phyloP scores from a whole-genome alignment of 2,797 vertebrate species.

The Sciurus carolinensis region DNA sequence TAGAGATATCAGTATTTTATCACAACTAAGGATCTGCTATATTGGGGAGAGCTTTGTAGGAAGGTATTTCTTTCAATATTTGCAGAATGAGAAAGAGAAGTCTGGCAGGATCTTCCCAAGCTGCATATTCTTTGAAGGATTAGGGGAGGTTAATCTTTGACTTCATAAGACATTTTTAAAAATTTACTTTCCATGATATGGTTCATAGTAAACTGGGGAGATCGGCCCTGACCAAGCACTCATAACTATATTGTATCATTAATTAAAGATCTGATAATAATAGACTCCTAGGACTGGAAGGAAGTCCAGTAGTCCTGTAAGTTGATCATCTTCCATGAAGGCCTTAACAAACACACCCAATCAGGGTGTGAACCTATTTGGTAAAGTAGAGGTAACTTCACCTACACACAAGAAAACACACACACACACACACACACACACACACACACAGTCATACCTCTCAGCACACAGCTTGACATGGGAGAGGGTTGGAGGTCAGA shows the following conservation, averaged over 20 bases:
- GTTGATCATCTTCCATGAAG: background rate
- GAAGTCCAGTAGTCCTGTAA: slow-evolving; percentile 39
- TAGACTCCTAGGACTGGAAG: background rate
- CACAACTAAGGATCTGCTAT: background rate
- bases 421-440: background rate
- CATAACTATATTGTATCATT: background rate
- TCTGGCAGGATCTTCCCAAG: background rate
- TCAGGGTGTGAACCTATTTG: slow-evolving; percentile 1
- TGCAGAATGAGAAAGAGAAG: background rate
- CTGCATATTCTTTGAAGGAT: background rate
- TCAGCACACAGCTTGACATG: background rate
- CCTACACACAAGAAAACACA: background rate
- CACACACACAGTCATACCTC: too few relatives aligned
- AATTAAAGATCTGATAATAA: slow-evolving; percentile 22
- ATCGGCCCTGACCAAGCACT: background rate
- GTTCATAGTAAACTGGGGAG: slow-evolving; percentile 36
- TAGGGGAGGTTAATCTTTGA: background rate
- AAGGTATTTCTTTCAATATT: slow-evolving; percentile 32
- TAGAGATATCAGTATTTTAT: slow-evolving; percentile 40
- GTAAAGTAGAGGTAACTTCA: background rate
- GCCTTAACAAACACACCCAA: background rate
- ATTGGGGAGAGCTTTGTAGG: background rate
- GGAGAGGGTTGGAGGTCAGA: too few relatives aligned
- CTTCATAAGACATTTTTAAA: background rate
- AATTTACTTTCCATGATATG: slow-evolving; percentile 31